These are phyloP conservation scores for Clinocottus analis DNA, from an alignment of 2,113 vertebrate genomes.

Conservation along the genomic window DNA sequence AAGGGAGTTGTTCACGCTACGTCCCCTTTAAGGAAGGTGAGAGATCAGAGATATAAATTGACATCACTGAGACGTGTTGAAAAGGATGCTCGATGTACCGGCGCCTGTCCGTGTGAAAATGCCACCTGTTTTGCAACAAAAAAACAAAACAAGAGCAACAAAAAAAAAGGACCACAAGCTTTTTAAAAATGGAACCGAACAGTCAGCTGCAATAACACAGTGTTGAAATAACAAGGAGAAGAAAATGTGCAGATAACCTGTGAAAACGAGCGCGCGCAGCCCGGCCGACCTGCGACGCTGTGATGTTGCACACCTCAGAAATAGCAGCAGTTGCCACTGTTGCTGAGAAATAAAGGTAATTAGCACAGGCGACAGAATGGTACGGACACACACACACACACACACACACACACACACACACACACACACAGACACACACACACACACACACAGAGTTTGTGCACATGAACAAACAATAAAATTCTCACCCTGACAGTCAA, in stretches of 20 bases:
- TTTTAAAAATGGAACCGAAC: constrained; percentile 31
- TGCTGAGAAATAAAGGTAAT: constrained; percentile 62
- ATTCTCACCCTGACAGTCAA: constrained; percentile 23
- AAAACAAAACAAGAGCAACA: too few relatives aligned
- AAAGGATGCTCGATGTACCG: constrained; percentile 12
- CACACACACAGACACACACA: too few relatives aligned
- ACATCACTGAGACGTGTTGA: constrained; percentile 1
- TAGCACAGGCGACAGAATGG: constrained; percentile 32
- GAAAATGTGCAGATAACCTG: constrained; percentile 41
- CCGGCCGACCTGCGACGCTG: constrained; percentile 51
- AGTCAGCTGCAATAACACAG: constrained; percentile 7
- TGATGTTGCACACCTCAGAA: constrained; percentile 64
- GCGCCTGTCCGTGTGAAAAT: constrained; percentile 27
- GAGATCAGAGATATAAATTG: too few relatives aligned
- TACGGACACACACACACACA: neutral
- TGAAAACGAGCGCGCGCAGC: constrained; percentile 33
- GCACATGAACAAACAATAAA: constrained; percentile 18
- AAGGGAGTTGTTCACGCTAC: neutral
- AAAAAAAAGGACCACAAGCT: constrained; percentile 1
- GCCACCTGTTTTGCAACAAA: constrained; percentile 35
- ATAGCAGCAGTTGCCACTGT: constrained; percentile 61
- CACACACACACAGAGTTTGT: neutral
- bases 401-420: neutral
- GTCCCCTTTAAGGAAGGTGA: neutral
- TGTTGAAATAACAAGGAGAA: neutral